phyloP scores from a whole-genome alignment of 92 coral and sea anemone genomes.

The Micromussa lordhowensis region DNA sequence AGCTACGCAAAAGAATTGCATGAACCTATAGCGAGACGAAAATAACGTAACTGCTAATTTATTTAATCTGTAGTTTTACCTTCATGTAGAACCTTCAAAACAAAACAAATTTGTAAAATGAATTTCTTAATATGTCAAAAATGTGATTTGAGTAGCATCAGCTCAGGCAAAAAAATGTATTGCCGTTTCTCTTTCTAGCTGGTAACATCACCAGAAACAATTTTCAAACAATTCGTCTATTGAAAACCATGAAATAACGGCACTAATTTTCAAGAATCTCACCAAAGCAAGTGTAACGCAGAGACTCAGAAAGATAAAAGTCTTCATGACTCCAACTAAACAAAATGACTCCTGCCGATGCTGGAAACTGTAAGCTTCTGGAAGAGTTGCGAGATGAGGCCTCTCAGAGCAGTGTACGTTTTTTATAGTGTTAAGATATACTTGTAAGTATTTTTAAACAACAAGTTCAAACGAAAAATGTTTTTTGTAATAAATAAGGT shows the following conservation, averaged over 20 bases:
- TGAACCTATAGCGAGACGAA: background rate
- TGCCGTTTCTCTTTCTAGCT: too few relatives aligned
- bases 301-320: background rate
- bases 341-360: background rate
- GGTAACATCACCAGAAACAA: too few relatives aligned
- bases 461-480: conserved; percentile 4
- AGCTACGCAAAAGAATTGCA: background rate
- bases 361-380: background rate
- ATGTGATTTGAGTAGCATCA: background rate
- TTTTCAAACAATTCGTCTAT: background rate
- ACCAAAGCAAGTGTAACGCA: background rate
- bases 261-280: background rate
- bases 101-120: background rate
- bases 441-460: background rate
- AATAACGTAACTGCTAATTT: background rate
- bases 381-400: background rate
- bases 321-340: conserved; percentile 11
- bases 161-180: too few relatives aligned
- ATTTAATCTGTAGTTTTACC: background rate
- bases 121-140: background rate
- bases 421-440: background rate
- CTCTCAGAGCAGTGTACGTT: background rate
- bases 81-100: background rate
- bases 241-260: background rate
- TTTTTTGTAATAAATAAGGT: background rate